Evolutionary conservation across 1,140 invertebrate species (phyloP), one percentile per base, ranked within the genome.

Genomic region (Orius insidiosus): DNA sequence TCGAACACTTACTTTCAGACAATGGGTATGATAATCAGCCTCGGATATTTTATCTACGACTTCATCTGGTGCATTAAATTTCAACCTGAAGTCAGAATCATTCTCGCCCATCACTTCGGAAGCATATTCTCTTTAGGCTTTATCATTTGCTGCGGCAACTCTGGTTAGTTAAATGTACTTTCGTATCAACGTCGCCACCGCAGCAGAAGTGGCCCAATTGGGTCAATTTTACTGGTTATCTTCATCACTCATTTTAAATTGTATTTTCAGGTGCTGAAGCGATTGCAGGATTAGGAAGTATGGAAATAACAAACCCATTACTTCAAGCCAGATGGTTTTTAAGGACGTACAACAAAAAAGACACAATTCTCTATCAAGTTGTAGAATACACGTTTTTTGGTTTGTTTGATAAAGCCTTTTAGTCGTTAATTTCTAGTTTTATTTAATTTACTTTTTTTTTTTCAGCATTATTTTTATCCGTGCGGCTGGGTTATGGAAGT

Each of bases 301-400:
- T 72, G 59, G 70, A 74, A 61, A 51, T 70, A 15, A 72, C 71
- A 1, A 73, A 74, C 58, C 70, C 71, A 18, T 56, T 70, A n/a
- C 58, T 72, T 31, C 71, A 72, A 60, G 55, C 56, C 1, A 57
- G 70, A 56, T 74, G 70, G 71, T 62, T 64, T 47, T 37, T 65
- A 13, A 48, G 63, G 19, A 54, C 53, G 3, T 52, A 55, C 32
- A 61, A 63, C 11, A 59, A 58, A 38, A 56, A 56, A 38, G 37
- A 53, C 13, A 52, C 53, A 4, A 37, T 37, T 6, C 13, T 53
- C 3, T 49, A 52, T 38, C 49, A 44, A 31, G 7, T 48, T 1
- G 51, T 52, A 5, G 53, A 54, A 39, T 10, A 42, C n/a, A 7
- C 34, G 13, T 51, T 51, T 43, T 43, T 43, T 16, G 41, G 41